Evolutionary conservation across 1,140 invertebrate species (phyloP), one percentile per base, ranked within the genome.

Genomic region (Pogonomyrmex barbatus): DNA sequence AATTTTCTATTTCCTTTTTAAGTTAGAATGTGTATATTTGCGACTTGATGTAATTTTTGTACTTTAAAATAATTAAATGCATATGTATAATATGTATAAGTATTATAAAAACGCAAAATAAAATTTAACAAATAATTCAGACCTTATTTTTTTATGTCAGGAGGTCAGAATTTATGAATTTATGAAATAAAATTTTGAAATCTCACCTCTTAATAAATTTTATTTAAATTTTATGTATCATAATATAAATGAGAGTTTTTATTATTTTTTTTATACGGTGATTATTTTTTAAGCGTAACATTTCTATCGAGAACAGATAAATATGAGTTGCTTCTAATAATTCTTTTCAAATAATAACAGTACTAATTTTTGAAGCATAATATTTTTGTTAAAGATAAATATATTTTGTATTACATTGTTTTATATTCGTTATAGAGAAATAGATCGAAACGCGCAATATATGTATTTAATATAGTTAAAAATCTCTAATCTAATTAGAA

Each of bases 1-100:
- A 65, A 65, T 17, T 9, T 60, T 47, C 5, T 10, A 58, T n/a
- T 58, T 81, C 45, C 45, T 71, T 45, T 82, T 82, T 24, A 9
- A 81, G 2, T 42, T 81, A 17, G 24, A 52, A 52, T n/a, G 9
- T 45, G 14, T 9, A 52, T 65, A 50, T 4, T 0, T 52, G n/a
- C 6, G 36, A 33, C 12, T 30, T 56, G n/a, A 73, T 17, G 12
- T 52, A 2, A 39, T 56, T 54, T 73, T 9, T 73, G 39, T 39
- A 36, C 42, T 68, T n/a, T 68, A 24, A 17, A 24, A 30, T 45
- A 33, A 24, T 24, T 14, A 12, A 14, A 63, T 24, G 6, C 14
- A 36, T 36, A 50, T 17, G 17, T 12, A n/a, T 56, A 14, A 50
- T 36, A n/a, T 5, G 24, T 2, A 33, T 2, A 6, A 9, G 24